Base-by-base conservation (phyloP, 2,888 invertebrate species). In the Rotaria macrura region DNA sequence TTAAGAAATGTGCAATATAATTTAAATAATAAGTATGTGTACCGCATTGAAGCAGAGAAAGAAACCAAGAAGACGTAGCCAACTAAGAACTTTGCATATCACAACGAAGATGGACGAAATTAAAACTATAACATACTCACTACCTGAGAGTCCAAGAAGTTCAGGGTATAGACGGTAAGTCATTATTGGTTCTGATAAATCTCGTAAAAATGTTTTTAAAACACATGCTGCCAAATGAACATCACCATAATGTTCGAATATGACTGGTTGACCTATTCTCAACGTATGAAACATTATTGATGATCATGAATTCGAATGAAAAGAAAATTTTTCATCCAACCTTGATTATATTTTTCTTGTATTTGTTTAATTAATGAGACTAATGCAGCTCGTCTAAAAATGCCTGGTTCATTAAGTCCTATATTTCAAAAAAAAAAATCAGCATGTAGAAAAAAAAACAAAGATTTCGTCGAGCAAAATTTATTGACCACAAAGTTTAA, bases 81-180 rank as follows among this genome's bases (percentile, higher is more conserved):
- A 65, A 65, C 65, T 65, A 79, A 79, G 2, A 79, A 17, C 10
- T 43, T n/a, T 40, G 43, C 34, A 25, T n/a, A 43, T 1, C 25
- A 40, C n/a, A 79, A 79, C 79, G 54, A 52, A n/a, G 74, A 49
- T 55, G 14, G 20, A 29, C 72, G 29, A 47, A 47, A n/a, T 43
- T 6, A 49, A 23, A 17, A 52, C 40, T 14, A 47, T 14, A 20
- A 55, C 34, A 52, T 84, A 84, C 54, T 52, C 38, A 84, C 52
- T 54, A 96, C 96, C 93, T 91, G 95, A 95, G 90, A 97, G 95
- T 89, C 94, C 94, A 85, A 95, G 93, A 87, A 97, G 95, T 90
- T 97, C 96, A 88, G 97, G 96, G 89, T 96, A 97, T 1, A 97
- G 92, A 88, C 96, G 96, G 90, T 94, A 96, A 0, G 97, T 97